Evolutionary conservation across 2,888 invertebrate genomes (phyloP).

Genomic region (Hypomecis atomaria): DNA sequence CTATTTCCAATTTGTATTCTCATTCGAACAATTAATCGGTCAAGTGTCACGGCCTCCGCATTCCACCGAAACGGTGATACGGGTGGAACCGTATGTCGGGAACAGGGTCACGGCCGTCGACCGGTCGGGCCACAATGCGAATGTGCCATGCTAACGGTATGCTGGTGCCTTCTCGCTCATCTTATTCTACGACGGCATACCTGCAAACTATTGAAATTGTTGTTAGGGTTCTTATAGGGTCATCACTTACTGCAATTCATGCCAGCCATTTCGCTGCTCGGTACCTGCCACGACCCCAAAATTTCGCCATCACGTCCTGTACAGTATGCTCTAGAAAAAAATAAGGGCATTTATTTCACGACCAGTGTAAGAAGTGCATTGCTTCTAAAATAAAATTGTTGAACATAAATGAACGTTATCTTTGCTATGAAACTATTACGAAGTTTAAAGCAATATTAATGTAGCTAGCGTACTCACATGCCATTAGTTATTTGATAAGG

Average conservation of each 20-base stretch:
- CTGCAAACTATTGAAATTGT: constrained; percentile 1
- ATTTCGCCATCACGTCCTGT: constrained; percentile 84
- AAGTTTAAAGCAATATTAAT: neutral
- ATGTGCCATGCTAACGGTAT: constrained; percentile 65
- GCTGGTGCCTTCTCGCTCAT: constrained; percentile 48
- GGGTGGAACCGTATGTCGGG: constrained; percentile 69
- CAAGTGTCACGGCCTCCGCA: constrained; percentile 68
- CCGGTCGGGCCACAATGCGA: constrained; percentile 69
- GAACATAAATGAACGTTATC: too few species aligned
- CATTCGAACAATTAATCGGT: constrained; percentile 49
- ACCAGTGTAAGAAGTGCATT: neutral
- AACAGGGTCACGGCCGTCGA: constrained; percentile 79
- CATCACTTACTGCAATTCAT: constrained; percentile 86
- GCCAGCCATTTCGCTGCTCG: constrained; percentile 60
- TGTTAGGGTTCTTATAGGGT: constrained; percentile 8
- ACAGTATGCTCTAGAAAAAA: constrained; percentile 82
- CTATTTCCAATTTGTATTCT: constrained; percentile 16
- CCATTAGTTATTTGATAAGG: constrained; percentile 80
- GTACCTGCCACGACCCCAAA: constrained; percentile 81
- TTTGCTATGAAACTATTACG: neutral
- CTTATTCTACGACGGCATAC: constrained; percentile 37
- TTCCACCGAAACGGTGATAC: constrained; percentile 65
- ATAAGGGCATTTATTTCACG: constrained; percentile 4
- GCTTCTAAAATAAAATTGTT: neutral
- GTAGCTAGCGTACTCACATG: constrained; percentile 73